These are phyloP conservation scores for Troglohyphantes excavatus DNA, from an alignment of 2,888 invertebrate genomes.

Conservation along the genomic window DNA sequence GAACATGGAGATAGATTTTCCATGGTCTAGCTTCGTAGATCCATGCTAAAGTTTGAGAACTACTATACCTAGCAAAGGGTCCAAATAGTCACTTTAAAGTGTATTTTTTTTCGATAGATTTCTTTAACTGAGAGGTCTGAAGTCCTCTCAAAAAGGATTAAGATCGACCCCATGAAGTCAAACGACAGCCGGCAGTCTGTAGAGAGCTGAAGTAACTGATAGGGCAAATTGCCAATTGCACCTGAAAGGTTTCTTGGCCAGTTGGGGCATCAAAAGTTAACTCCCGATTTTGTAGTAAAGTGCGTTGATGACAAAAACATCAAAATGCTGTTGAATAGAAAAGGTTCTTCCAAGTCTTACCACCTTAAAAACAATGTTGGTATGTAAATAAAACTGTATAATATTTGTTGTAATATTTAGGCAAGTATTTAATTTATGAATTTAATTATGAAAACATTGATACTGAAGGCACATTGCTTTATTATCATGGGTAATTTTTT, in stretches of 20 bases:
- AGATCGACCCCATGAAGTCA: background rate
- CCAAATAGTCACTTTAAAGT: too few relatives aligned
- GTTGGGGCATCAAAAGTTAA: background rate
- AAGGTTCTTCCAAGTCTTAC: constrained; percentile 57
- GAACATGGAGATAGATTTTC: too few relatives aligned
- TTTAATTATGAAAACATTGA: too few relatives aligned
- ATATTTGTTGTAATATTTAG: background rate
- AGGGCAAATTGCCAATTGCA: constrained; percentile 65
- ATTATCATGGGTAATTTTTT: too few relatives aligned
- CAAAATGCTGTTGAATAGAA: constrained; percentile 59
- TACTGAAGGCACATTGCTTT: too few relatives aligned
- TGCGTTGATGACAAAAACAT: constrained; percentile 5
- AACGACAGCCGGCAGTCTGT: background rate
- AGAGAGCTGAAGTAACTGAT: background rate
- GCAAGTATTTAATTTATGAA: too few relatives aligned
- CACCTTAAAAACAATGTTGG: constrained; percentile 47
- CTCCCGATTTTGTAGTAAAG: background rate
- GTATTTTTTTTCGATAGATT: too few relatives aligned
- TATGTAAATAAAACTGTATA: constrained; percentile 36
- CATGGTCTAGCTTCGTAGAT: too few relatives aligned
- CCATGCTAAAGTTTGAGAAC: too few relatives aligned
- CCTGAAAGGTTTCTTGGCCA: constrained; percentile 42
- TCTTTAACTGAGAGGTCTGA: too few relatives aligned
- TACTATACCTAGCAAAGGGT: too few relatives aligned
- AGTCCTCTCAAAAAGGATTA: background rate